phyloP scores from a whole-genome alignment of 2,797 vertebrate genomes.

The Arctocebus calabarensis region DNA sequence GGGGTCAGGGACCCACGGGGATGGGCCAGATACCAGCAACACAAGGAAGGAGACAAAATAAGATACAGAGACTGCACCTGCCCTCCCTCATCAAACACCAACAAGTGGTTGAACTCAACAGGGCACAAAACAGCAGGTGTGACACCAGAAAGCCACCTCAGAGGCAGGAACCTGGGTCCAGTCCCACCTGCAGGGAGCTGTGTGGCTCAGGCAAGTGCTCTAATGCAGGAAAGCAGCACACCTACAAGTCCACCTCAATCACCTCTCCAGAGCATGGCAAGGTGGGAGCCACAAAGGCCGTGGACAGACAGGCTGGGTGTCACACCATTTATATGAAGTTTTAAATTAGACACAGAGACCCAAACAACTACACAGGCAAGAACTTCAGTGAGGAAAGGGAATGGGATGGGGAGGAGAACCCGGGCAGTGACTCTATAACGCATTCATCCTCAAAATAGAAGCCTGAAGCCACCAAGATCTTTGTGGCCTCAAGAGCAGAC shows the following conservation, averaged over 20 bases:
- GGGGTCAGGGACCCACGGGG: neutral
- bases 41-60: neutral
- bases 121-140: rapidly evolving
- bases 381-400: neutral
- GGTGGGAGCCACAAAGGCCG: neutral
- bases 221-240: rapidly evolving
- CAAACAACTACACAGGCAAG: neutral
- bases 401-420: rapidly evolving
- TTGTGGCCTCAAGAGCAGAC: slow-evolving; percentile 1
- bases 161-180: neutral
- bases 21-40: neutral
- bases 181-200: neutral
- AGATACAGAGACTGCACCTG: neutral
- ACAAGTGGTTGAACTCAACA: neutral
- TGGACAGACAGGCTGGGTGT: rapidly evolving
- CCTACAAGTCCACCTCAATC: neutral
- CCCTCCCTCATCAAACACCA: neutral
- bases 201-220: neutral
- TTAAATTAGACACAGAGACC: neutral
- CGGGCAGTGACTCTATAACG: no score
- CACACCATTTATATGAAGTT: neutral
- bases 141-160: neutral
- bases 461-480: neutral
- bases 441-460: neutral
- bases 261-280: neutral